Evolutionary conservation across 1,140 invertebrate genomes (phyloP).

Genomic region (Leptinotarsa texana): DNA sequence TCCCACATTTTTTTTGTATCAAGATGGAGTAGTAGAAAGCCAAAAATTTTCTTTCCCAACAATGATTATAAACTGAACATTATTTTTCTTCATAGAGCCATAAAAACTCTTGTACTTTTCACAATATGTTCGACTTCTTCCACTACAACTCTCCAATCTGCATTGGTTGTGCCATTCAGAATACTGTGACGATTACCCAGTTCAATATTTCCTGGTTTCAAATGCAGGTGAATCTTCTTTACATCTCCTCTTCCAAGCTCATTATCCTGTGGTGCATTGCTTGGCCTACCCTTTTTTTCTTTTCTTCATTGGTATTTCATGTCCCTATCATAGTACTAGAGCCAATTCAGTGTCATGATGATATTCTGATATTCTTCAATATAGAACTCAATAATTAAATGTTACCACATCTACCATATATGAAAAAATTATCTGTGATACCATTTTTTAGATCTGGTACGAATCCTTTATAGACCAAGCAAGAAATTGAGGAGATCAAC

Average conservation of each 20-base stretch:
- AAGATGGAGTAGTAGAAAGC: no score
- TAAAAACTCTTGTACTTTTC: background rate
- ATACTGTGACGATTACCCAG: background rate
- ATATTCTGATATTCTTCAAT: background rate
- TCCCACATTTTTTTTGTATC: no score
- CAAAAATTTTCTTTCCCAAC: no score
- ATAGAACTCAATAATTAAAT: background rate
- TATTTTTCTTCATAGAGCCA: background rate
- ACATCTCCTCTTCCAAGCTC: background rate
- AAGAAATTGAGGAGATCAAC: constrained; percentile 2
- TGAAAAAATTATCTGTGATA: constrained; percentile 1
- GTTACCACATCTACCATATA: background rate
- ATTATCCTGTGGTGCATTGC: background rate
- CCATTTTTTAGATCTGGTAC: background rate
- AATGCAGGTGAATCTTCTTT: background rate
- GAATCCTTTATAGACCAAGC: background rate
- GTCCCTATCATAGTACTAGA: background rate
- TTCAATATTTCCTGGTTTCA: background rate
- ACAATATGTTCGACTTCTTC: background rate
- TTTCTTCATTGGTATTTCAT: background rate
- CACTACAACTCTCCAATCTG: background rate
- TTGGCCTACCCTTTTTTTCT: background rate
- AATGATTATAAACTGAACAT: background rate
- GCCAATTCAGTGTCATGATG: background rate
- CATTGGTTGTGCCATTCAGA: background rate